Conservation (phyloP, 2,888 invertebrate species). For the Lasioglossum figueresi region DNA sequence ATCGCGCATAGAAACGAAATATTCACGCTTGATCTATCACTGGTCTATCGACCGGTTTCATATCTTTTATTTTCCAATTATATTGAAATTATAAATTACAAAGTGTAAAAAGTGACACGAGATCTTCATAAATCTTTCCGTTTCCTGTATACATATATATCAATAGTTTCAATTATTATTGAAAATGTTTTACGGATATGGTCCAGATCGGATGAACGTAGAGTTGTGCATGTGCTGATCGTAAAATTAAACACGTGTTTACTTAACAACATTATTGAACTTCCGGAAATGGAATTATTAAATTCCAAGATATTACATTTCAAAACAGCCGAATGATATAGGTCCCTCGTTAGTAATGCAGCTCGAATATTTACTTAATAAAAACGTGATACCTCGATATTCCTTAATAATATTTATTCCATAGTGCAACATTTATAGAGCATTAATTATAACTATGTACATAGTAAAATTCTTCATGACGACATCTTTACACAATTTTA, state of each 20-base stretch:
- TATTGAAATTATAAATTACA: background rate
- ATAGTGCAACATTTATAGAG: background rate
- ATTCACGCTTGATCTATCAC: background rate
- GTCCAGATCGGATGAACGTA: background rate
- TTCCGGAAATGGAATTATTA: background rate
- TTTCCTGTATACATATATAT: background rate
- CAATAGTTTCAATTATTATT: background rate
- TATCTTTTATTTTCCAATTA: background rate
- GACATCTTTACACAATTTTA: too few relatives aligned
- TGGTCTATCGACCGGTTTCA: background rate
- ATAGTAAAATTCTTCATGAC: too few relatives aligned
- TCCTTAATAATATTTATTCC: background rate
- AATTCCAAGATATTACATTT: background rate
- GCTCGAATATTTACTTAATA: background rate
- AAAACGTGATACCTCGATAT: too few relatives aligned
- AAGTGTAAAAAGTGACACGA: background rate
- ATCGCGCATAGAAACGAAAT: background rate
- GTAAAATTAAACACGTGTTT: background rate
- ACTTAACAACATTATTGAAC: background rate
- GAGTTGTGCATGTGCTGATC: background rate
- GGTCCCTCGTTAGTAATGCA: background rate
- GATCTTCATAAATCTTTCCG: too few relatives aligned
- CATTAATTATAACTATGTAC: background rate
- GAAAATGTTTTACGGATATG: background rate
- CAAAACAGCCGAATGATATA: background rate